Conservation (phyloP, 2,888 invertebrate genomes). For the Conomelus anceps region DNA sequence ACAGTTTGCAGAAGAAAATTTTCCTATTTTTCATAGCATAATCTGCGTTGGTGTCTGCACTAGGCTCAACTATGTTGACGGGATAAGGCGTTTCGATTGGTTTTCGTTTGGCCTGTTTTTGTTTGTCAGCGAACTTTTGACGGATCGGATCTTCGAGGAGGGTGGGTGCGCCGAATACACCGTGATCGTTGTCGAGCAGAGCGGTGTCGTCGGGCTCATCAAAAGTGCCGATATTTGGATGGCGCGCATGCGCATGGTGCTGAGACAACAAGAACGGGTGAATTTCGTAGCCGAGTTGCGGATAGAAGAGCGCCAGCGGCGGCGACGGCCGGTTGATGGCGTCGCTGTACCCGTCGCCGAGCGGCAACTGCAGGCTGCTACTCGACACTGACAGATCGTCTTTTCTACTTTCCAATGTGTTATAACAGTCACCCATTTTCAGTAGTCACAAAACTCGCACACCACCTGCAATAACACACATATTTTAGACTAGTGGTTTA, state of each 20-base stretch:
- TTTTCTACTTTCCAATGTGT: background rate
- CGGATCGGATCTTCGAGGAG: background rate
- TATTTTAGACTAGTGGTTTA: too few relatives aligned
- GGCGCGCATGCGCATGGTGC: conserved; percentile 24
- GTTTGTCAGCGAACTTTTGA: conserved; percentile 14
- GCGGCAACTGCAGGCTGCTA: background rate
- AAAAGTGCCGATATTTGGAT: background rate
- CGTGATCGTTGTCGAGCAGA: background rate
- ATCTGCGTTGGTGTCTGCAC: conserved; percentile 21
- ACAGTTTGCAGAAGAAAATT: conserved; percentile 34
- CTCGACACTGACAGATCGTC: background rate
- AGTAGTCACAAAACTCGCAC: background rate
- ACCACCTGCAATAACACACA: background rate
- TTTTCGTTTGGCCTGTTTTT: conserved; percentile 16
- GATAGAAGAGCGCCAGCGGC: conserved; percentile 34
- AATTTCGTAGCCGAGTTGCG: conserved; percentile 34
- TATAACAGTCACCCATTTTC: background rate
- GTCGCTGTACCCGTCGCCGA: background rate
- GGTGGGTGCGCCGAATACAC: conserved; percentile 3
- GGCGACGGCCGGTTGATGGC: conserved; percentile 29
- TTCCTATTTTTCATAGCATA: conserved; percentile 31
- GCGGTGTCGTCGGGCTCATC: background rate
- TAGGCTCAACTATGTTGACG: background rate
- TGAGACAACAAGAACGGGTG: conserved; percentile 32
- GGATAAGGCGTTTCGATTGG: conserved; percentile 9